phyloP scores from a whole-genome alignment of 2,888 invertebrate genomes.

The Microchrysa polita region DNA sequence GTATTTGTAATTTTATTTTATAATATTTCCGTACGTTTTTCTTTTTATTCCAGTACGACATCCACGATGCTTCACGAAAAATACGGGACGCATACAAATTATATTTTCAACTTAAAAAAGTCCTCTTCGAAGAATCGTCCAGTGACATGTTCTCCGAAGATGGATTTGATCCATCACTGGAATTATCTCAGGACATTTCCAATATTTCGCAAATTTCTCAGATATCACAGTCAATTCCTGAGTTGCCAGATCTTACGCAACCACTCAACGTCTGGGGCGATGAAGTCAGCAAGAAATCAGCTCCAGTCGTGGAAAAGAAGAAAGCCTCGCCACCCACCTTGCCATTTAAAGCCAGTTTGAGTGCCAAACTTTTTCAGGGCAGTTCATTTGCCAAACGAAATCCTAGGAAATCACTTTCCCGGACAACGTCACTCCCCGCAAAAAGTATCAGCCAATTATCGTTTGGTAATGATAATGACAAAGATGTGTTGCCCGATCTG shows the following conservation, averaged over 20 bases:
- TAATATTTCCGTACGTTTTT: background rate
- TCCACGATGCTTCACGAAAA: conserved; percentile 76
- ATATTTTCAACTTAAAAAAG: conserved; percentile 82
- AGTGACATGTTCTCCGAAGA: conserved; percentile 66
- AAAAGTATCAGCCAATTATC: conserved; percentile 51
- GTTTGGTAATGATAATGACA: conserved; percentile 36
- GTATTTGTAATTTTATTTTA: too few relatives aligned
- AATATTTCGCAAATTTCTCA: background rate
- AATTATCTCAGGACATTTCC: conserved; percentile 56
- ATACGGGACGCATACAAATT: conserved; percentile 83
- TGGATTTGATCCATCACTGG: conserved; percentile 58
- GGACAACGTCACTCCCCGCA: conserved; percentile 53
- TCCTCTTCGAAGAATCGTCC: conserved; percentile 76
- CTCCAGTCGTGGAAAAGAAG: conserved; percentile 52
- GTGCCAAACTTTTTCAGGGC: conserved; percentile 76
- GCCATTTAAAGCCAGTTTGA: conserved; percentile 57
- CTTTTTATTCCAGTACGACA: conserved; percentile 74
- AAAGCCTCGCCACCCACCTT: conserved; percentile 42
- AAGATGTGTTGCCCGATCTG: conserved; percentile 59
- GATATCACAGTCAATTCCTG: background rate
- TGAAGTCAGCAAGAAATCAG: conserved; percentile 56
- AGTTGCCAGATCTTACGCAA: background rate
- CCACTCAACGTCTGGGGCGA: conserved; percentile 66
- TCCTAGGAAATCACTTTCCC: conserved; percentile 75
- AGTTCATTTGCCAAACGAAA: conserved; percentile 77